These are phyloP conservation scores for Bugulina stolonifera DNA, from an alignment of 2,888 invertebrate genomes.

Conservation along the genomic window DNA sequence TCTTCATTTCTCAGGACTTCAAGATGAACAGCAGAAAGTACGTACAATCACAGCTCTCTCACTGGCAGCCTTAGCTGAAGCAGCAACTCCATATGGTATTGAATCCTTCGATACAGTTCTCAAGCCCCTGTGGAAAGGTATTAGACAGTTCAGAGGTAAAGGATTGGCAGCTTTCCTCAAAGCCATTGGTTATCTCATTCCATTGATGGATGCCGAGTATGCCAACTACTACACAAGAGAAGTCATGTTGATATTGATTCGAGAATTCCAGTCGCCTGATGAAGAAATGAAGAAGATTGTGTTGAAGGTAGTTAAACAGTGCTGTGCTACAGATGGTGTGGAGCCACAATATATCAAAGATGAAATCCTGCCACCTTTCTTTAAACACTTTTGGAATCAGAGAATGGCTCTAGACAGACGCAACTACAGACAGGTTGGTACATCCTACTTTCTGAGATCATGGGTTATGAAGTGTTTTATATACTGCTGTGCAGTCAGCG, in stretches of 20 bases:
- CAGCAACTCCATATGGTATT: constrained; percentile 98
- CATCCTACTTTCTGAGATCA: no score
- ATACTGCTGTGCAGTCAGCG: no score
- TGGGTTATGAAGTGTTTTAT: no score
- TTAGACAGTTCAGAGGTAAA: constrained; percentile 71
- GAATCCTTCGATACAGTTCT: constrained; percentile 99
- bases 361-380: constrained; percentile 95
- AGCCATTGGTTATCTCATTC: constrained; percentile 97
- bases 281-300: constrained; percentile 99
- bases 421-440: constrained; percentile 77
- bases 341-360: constrained; percentile 99
- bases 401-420: constrained; percentile 97
- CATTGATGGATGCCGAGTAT: constrained; percentile 99
- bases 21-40: constrained; percentile 98
- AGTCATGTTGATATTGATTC: constrained; percentile 95
- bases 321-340: constrained; percentile 99
- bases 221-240: constrained; percentile 99
- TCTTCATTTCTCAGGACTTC: constrained; percentile 61
- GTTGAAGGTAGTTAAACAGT: constrained; percentile 98
- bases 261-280: constrained; percentile 99
- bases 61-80: constrained; percentile 95
- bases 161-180: constrained; percentile 98
- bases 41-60: constrained; percentile 97
- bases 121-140: constrained; percentile 99
- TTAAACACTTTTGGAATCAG: constrained; percentile 99